Evolutionary conservation across 2,888 invertebrate genomes (phyloP), one percentile per base, ranked within the genome.

Genomic region (Ormyrus labotus): DNA sequence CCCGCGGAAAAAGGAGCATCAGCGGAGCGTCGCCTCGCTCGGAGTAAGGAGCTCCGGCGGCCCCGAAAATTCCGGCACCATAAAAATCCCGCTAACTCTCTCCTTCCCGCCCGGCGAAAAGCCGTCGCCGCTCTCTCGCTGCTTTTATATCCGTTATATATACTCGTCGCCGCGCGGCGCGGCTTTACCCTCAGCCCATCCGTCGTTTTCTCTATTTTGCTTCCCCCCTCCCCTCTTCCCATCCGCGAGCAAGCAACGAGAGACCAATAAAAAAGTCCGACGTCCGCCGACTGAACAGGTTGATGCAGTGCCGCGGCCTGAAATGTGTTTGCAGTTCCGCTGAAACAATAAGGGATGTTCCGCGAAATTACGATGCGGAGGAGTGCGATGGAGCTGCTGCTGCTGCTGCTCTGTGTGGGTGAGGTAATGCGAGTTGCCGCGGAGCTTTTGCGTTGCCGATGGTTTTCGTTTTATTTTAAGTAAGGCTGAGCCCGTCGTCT

Each of bases 291-390:
- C 58, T 67, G 72, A 65, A 76, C 75, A 76, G 80, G 80, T 71
- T 80, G 80, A 80, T 76, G 50, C 80, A 80, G 80, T 74, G 63
- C 67, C 53, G 10, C 34, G 7, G 63, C 78, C 73, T 57, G 79
- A 70, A 75, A 75, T 80, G 75, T 75, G 69, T 82, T 75, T 81
- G 50, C 72, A 61, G 80, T 82, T 77, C 72, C 73, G 48, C 45
- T 57, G 69, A 77, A 70, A 82, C 76, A 77, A 80, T 82, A 70
- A 64, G 70, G 65, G 75, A 60, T 53, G 64, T 53, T 19, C 74
- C 57, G 48, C 72, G n/a, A 75, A 75, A 69, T 76, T 76, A 73
- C 64, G 64, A 61, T 71, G 47, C 34, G 34, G 34, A 34, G 34
- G 34, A 34, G 34, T 34, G 3, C 34, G 34, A 34, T 34, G 34